Percentiles rank a stretch among this genome's conserved stretches.
phyloP scores from a whole-genome alignment of 1,140 invertebrate genomes.

The Drosophila neocordata region DNA sequence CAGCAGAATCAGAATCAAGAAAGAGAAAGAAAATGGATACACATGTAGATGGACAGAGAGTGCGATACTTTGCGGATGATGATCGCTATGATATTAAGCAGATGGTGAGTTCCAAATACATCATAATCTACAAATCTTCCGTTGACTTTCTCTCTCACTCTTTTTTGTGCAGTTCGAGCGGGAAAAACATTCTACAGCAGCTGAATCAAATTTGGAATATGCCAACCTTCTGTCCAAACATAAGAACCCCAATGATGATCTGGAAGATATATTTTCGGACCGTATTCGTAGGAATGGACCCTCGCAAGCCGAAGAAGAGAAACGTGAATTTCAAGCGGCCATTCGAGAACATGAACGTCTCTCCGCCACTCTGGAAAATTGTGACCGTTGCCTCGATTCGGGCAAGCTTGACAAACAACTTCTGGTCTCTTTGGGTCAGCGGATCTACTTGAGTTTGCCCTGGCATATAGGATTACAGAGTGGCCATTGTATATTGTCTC shows the following conservation, averaged over 20 bases:
- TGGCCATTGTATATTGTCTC: constrained; percentile 94
- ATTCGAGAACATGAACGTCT: constrained; percentile 88
- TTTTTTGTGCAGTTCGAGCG: constrained; percentile 88
- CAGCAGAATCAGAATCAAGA: constrained; percentile 82
- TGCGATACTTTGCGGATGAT: constrained; percentile 95
- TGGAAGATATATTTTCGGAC: constrained; percentile 94
- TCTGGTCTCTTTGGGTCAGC: constrained; percentile 91
- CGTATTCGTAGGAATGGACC: constrained; percentile 83
- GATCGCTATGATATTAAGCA: constrained; percentile 93
- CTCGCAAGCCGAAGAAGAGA: constrained; percentile 84
- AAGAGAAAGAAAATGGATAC: constrained; percentile 87
- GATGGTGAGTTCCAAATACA: constrained; percentile 86
- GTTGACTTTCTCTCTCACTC: neutral
- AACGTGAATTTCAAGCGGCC: constrained; percentile 88
- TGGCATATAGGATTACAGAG: constrained; percentile 90
- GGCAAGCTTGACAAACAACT: constrained; percentile 92
- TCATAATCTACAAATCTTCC: constrained; percentile 9
- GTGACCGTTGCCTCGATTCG: constrained; percentile 92
- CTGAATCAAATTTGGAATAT: constrained; percentile 93
- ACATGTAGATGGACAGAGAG: constrained; percentile 88
- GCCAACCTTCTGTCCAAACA: constrained; percentile 88
- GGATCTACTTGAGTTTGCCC: constrained; percentile 93
- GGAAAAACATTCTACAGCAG: constrained; percentile 92
- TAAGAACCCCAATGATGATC: constrained; percentile 88
- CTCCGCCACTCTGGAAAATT: constrained; percentile 87